Evolutionary conservation across 2,113 vertebrate species (phyloP).

Genomic region (Neolamprologus variostigma): DNA sequence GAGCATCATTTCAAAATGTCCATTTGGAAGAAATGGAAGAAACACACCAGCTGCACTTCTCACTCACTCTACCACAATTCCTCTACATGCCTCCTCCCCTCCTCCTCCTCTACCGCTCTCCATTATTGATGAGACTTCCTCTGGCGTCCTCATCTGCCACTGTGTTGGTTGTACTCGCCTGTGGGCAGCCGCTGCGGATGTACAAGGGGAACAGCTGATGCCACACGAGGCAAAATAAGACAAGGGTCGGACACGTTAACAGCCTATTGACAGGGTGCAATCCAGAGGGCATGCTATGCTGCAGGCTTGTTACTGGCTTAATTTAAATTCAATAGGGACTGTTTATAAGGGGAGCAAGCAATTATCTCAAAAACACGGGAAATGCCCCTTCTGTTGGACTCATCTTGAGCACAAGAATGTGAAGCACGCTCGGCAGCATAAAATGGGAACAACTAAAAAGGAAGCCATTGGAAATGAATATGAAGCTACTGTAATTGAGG

Average conservation of each 20-base stretch:
- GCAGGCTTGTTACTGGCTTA: slow-evolving; percentile 32
- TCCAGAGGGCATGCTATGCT: not conserved
- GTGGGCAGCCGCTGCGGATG: slow-evolving; percentile 22
- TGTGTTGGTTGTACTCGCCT: not conserved
- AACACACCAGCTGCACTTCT: slow-evolving; percentile 51
- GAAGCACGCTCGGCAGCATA: not conserved
- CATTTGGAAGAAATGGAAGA: slow-evolving; percentile 46
- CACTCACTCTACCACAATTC: slow-evolving; percentile 29
- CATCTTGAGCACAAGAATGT: not conserved
- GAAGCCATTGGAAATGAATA: not conserved
- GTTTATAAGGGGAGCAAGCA: slow-evolving; percentile 34
- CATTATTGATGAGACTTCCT: slow-evolving; percentile 62
- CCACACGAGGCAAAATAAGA: slow-evolving; percentile 25
- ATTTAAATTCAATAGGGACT: slow-evolving; percentile 51
- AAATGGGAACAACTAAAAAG: not conserved
- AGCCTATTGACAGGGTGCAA: slow-evolving; percentile 29
- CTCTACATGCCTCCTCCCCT: slow-evolving; percentile 25
- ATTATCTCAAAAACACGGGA: slow-evolving; percentile 45
- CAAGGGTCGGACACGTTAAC: slow-evolving; percentile 23
- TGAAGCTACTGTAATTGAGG: not conserved
- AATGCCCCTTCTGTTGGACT: slow-evolving; percentile 13
- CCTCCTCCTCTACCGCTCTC: slow-evolving; percentile 19
- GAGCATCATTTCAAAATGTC: slow-evolving; percentile 41
- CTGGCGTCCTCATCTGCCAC: slow-evolving; percentile 40
- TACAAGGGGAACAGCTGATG: slow-evolving; percentile 32